Evolutionary conservation across 2,797 vertebrate genomes (phyloP).

Genomic region (Dermochelys coriacea): DNA sequence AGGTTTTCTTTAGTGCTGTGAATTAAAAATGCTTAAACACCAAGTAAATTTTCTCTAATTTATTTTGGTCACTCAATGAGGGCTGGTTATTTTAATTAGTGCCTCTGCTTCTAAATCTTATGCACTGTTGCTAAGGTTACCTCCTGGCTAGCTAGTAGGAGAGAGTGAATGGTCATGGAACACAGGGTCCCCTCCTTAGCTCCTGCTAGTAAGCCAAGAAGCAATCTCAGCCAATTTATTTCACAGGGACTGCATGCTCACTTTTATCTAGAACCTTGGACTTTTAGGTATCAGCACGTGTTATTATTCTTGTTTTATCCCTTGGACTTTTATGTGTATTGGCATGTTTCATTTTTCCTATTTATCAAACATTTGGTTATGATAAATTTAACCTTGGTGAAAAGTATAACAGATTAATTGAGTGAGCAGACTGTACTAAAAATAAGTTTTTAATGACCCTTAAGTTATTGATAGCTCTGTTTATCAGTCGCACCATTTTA

Average conservation of each 20-base stretch:
- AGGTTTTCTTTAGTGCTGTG: accelerated
- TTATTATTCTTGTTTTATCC: not conserved
- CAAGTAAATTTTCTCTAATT: not conserved
- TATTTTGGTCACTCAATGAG: not conserved
- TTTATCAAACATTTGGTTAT: not conserved
- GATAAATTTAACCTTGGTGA: not conserved
- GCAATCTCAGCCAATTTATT: not conserved
- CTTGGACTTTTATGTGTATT: not conserved
- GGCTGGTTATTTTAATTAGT: not conserved
- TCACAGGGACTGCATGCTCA: not conserved
- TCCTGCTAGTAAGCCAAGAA: not conserved
- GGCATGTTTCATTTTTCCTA: not conserved
- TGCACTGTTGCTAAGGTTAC: not conserved
- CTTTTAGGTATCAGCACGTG: not conserved
- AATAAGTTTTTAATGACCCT: not conserved
- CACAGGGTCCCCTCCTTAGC: not conserved
- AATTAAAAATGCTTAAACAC: not conserved
- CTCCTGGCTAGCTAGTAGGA: not conserved
- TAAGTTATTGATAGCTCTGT: not conserved
- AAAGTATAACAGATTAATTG: not conserved
- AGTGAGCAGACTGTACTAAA: not conserved
- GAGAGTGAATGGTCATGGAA: not conserved
- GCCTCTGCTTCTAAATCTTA: not conserved
- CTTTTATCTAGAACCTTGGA: not conserved
- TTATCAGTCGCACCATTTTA: not conserved